These are phyloP conservation scores for Drosophila willistoni DNA, from an alignment of 1,140 invertebrate genomes.

Conservation along the genomic window DNA sequence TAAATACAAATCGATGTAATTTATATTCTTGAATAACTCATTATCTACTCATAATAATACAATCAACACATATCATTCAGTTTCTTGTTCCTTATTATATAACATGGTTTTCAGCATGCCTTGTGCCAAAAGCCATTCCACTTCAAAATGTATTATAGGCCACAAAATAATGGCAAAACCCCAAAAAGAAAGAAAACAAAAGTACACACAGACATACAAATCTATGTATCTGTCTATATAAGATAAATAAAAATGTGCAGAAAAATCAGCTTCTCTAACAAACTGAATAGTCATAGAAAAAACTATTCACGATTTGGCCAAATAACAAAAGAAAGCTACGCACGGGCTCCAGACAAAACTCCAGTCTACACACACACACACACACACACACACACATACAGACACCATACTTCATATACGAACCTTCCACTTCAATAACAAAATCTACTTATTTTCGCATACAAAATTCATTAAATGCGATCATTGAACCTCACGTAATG, in stretches of 20 bases:
- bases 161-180: constrained; percentile 32
- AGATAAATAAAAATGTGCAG: constrained; percentile 14
- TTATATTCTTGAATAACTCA: constrained; percentile 13
- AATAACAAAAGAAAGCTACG: constrained; percentile 75
- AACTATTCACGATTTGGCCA: constrained; percentile 52
- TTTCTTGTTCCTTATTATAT: constrained; percentile 47
- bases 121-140: constrained; percentile 58
- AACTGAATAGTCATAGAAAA: constrained; percentile 52
- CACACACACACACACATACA: constrained; percentile 19
- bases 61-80: constrained; percentile 6
- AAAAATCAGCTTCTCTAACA: constrained; percentile 51
- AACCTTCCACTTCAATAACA: constrained; percentile 55
- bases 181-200: constrained; percentile 16
- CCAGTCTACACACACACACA: constrained; percentile 47
- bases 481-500: constrained; percentile 64
- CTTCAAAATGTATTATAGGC: constrained; percentile 51
- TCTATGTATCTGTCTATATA: not conserved
- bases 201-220: not conserved
- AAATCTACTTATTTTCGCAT: constrained; percentile 81
- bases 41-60: constrained; percentile 15
- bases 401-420: constrained; percentile 15
- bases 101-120: constrained; percentile 36
- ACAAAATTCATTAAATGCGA: constrained; percentile 80
- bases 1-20: constrained; percentile 5
- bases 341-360: constrained; percentile 66